phyloP scores from a whole-genome alignment of 2,797 vertebrate species.

The Syndactyla subalaris region DNA sequence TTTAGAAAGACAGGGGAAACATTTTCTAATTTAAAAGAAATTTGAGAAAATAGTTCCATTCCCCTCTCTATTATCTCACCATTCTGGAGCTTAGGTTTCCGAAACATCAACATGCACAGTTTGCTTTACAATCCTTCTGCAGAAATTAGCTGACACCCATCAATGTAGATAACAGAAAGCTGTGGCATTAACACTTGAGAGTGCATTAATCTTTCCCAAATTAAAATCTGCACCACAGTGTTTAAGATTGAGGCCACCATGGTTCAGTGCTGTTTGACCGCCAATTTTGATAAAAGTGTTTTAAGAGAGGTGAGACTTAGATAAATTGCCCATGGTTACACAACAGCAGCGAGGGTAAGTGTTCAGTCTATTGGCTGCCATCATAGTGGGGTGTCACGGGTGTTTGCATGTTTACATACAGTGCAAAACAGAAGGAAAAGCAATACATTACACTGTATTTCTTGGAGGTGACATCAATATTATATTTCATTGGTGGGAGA shows the following conservation, averaged over 20 bases:
- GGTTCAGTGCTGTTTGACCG: constrained; percentile 87
- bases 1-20: constrained; percentile 71
- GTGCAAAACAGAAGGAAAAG: constrained; percentile 62
- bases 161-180: constrained; percentile 87
- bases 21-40: constrained; percentile 87
- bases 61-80: constrained; percentile 74
- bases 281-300: constrained; percentile 98
- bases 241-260: constrained; percentile 93
- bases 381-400: constrained; percentile 59
- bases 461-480: constrained; percentile 83
- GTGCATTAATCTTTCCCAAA: constrained; percentile 99
- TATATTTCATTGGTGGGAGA: constrained; percentile 83
- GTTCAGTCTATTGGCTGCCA: constrained; percentile 69
- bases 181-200: constrained; percentile 86
- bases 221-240: constrained; percentile 91
- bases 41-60: constrained; percentile 86
- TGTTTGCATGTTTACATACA: constrained; percentile 76
- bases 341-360: constrained; percentile 76
- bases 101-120: constrained; percentile 80
- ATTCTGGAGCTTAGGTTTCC: constrained; percentile 71
- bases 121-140: constrained; percentile 80
- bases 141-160: constrained; percentile 90
- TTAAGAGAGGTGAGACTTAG: constrained; percentile 95
- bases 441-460: constrained; percentile 79
- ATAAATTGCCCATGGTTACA: constrained; percentile 87